Evolutionary conservation across 2,113 vertebrate species (phyloP).

Genomic region (Halcyon senegalensis): DNA sequence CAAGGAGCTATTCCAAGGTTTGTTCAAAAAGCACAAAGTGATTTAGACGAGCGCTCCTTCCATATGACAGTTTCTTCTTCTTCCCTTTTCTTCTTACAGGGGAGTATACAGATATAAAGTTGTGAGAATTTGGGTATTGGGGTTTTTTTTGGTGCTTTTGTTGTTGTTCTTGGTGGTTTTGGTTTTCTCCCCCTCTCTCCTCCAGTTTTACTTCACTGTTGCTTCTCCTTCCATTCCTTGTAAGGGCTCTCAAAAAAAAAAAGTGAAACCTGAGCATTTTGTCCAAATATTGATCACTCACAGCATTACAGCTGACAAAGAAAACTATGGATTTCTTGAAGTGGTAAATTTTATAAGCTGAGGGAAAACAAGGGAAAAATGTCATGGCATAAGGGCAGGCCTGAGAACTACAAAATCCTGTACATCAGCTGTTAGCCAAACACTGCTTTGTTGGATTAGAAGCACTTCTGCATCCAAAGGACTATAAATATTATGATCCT

Average conservation of each 20-base stretch:
- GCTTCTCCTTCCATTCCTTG: not conserved
- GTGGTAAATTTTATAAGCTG: not conserved
- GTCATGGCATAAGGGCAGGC: not conserved
- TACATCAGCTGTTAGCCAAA: not conserved
- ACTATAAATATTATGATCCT: not conserved
- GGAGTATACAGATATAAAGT: not conserved
- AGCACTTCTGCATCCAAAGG: not conserved
- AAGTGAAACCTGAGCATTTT: not conserved
- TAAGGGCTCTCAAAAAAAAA: not conserved
- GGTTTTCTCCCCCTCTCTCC: fast-evolving
- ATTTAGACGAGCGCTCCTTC: not conserved
- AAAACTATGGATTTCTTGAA: not conserved
- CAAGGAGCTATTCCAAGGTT: not conserved
- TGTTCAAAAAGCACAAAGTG: not conserved
- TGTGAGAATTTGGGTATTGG: not conserved
- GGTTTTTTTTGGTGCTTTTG: not conserved
- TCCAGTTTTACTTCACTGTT: not conserved
- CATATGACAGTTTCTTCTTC: not conserved
- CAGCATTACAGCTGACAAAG: not conserved
- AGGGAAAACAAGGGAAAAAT: not conserved
- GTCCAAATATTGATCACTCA: not conserved
- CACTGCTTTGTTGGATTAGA: not conserved
- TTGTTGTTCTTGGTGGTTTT: not conserved
- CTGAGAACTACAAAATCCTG: not conserved
- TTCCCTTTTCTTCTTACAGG: not conserved